A percentile compares a stretch with the other conserved stretches of the same genome.
These are phyloP conservation scores for Cheilosia pagana DNA, from an alignment of 2,888 invertebrate genomes.

Conservation along the genomic window DNA sequence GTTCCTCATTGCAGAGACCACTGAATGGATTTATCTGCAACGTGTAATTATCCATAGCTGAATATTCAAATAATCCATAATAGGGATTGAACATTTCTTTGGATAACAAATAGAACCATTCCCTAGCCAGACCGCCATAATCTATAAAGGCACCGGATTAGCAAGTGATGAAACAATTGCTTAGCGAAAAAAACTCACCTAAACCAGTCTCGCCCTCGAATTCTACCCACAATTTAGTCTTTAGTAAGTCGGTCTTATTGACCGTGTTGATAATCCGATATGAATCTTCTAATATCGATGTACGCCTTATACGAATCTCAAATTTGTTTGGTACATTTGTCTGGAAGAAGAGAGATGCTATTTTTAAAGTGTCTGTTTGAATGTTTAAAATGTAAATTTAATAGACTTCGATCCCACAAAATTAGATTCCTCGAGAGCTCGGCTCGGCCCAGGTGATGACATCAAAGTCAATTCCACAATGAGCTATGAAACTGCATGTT, in stretches of 20 bases:
- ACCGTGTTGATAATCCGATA: constrained; percentile 97
- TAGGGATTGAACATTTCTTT: constrained; percentile 99
- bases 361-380: background rate
- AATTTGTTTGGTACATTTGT: constrained; percentile 98
- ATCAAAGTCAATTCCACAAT: too few species aligned
- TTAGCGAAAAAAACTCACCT: constrained; percentile 82
- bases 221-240: constrained; percentile 99
- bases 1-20: constrained; percentile 98
- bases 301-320: constrained; percentile 96
- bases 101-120: constrained; percentile 99
- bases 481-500: too few species aligned
- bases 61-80: constrained; percentile 99
- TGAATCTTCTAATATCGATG: constrained; percentile 97
- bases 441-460: too few species aligned
- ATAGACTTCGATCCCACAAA: too few species aligned
- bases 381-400: background rate
- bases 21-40: constrained; percentile 99
- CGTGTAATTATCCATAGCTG: constrained; percentile 99
- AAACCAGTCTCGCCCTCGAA: constrained; percentile 98
- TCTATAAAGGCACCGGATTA: constrained; percentile 85
- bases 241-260: constrained; percentile 94
- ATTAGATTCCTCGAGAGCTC: too few species aligned
- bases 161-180: background rate
- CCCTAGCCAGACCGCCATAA: constrained; percentile 97
- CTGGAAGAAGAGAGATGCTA: constrained; percentile 84